phyloP scores from a whole-genome alignment of 1,140 invertebrate genomes.

The Nymphalis io region DNA sequence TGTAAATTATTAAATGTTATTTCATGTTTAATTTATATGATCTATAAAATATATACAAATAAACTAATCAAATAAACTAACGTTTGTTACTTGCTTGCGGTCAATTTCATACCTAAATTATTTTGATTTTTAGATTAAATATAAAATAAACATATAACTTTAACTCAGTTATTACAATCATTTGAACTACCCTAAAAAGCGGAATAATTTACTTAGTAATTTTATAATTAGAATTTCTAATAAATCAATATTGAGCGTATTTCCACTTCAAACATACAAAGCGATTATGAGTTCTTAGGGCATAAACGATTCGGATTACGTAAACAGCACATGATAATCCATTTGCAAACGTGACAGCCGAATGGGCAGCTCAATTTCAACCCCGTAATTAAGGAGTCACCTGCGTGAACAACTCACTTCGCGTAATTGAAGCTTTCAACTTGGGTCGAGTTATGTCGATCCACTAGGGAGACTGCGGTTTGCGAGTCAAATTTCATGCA shows the following conservation, averaged over 20 bases:
- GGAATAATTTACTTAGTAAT: not conserved
- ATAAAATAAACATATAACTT: no score
- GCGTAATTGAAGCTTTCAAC: conserved; percentile 77
- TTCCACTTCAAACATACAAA: conserved; percentile 14
- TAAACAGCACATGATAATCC: conserved; percentile 67
- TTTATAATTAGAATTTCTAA: not conserved
- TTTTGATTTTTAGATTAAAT: no score
- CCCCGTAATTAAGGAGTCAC: conserved; percentile 78
- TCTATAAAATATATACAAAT: no score
- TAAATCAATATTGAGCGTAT: not conserved
- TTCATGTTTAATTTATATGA: no score
- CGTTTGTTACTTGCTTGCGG: no score
- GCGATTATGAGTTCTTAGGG: conserved; percentile 29
- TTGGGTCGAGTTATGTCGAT: conserved; percentile 70
- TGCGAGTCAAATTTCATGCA: conserved; percentile 72
- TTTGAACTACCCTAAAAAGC: no score
- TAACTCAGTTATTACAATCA: no score
- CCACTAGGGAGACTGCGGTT: conserved; percentile 63
- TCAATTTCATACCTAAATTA: no score
- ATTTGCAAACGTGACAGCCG: conserved; percentile 70
- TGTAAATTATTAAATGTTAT: no score
- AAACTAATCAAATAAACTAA: no score
- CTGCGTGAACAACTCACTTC: conserved; percentile 75
- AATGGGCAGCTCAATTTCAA: conserved; percentile 75
- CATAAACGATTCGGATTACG: conserved; percentile 42